Evolutionary conservation across 2,888 invertebrate species (phyloP).

Genomic region (Trilocha varians): DNA sequence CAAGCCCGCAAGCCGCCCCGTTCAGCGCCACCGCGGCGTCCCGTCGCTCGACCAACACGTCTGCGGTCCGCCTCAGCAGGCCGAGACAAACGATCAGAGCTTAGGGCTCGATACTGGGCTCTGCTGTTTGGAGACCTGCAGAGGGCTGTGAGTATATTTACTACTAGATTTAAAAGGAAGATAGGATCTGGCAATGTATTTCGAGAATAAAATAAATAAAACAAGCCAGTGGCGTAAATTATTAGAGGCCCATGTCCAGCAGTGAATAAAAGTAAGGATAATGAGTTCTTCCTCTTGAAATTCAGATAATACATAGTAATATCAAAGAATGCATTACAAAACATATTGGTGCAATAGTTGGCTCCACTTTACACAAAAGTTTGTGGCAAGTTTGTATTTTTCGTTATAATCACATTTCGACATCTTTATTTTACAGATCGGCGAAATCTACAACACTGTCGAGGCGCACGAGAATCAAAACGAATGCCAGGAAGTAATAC

Average conservation of each 20-base stretch:
- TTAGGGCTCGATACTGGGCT: conserved; percentile 96
- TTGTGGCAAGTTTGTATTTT: too few species aligned
- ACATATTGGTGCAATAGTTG: too few species aligned
- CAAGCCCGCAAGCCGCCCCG: conserved; percentile 76
- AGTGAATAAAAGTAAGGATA: too few species aligned
- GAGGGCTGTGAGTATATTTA: conserved; percentile 77
- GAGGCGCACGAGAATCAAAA: conserved; percentile 94
- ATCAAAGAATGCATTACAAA: too few species aligned
- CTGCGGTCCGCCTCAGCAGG: conserved; percentile 90
- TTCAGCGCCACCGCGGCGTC: conserved; percentile 40
- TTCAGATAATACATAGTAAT: too few species aligned
- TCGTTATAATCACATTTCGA: neutral
- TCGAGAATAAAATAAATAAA: too few species aligned
- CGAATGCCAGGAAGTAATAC: conserved; percentile 96
- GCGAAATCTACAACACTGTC: conserved; percentile 96
- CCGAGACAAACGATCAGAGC: conserved; percentile 88
- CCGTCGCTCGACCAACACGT: conserved; percentile 72
- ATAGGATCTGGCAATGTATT: too few species aligned
- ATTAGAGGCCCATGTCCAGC: too few species aligned
- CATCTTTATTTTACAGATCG: conserved; percentile 70
- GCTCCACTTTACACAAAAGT: too few species aligned
- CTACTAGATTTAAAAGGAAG: too few species aligned
- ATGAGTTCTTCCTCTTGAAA: too few species aligned
- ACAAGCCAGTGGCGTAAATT: too few species aligned
- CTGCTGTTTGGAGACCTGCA: conserved; percentile 94